Percentiles rank a stretch among this genome's conserved stretches.
phyloP scores from a whole-genome alignment of 2,113 vertebrate genomes.

The Genyomyrus donnyi region DNA sequence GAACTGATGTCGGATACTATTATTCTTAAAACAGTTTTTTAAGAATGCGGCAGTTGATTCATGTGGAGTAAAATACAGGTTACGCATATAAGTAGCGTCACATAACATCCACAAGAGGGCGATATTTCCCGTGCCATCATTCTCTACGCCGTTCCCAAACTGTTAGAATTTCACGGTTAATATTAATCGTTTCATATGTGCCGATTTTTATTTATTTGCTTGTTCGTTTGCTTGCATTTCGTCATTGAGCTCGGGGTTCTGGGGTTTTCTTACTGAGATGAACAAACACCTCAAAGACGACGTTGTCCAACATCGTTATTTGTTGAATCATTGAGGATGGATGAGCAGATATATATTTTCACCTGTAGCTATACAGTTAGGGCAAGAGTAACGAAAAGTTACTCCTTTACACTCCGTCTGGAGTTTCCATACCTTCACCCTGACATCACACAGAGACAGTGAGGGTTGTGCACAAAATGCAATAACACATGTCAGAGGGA shows the following conservation, averaged over 20 bases:
- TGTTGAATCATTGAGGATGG: neutral
- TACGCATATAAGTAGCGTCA: neutral
- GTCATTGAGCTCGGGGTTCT: neutral
- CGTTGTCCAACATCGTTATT: neutral
- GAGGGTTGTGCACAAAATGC: neutral
- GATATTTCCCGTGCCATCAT: neutral
- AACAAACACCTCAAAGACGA: neutral
- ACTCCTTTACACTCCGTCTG: neutral
- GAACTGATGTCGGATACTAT: neutral
- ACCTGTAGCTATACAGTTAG: neutral
- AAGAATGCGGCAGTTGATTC: neutral
- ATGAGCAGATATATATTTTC: neutral
- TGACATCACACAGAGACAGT: neutral
- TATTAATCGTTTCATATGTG: neutral
- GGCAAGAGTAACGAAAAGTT: neutral
- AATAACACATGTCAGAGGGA: neutral
- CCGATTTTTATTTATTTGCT: neutral
- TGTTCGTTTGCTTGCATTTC: neutral
- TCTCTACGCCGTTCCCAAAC: neutral
- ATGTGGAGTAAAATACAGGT: neutral
- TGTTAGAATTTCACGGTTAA: neutral
- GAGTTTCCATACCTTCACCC: neutral
- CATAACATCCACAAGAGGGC: conserved; percentile 16
- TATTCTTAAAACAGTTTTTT: neutral
- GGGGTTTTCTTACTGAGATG: neutral